Conservation (phyloP, 2,888 invertebrate genomes). For the Petrophora chlorosata region DNA sequence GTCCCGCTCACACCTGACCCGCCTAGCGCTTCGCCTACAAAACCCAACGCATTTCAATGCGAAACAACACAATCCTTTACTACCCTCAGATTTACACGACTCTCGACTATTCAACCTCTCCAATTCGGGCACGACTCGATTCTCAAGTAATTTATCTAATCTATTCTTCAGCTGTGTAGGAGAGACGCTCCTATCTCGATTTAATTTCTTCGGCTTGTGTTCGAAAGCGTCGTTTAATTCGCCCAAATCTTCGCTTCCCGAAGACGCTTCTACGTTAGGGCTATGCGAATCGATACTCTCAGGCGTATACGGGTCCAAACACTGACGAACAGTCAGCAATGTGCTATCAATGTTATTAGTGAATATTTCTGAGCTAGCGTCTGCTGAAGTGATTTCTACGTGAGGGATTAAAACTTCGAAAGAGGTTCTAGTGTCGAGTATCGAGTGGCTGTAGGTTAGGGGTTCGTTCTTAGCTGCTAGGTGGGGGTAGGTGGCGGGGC, state of each 20-base stretch:
- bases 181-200: constrained; percentile 79
- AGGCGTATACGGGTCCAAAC: constrained; percentile 91
- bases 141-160: constrained; percentile 75
- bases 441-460: constrained; percentile 39
- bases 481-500: constrained; percentile 32
- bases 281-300: constrained; percentile 91
- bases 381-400: constrained; percentile 81
- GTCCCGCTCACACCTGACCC: constrained; percentile 63
- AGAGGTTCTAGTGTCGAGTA: no score
- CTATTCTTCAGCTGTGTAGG: constrained; percentile 86
- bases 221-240: constrained; percentile 54
- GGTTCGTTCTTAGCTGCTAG: no score
- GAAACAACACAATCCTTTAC: constrained; percentile 69
- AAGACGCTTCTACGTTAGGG: constrained; percentile 80
- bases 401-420: no score
- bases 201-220: constrained; percentile 50
- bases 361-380: constrained; percentile 71
- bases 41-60: constrained; percentile 75
- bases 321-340: constrained; percentile 62
- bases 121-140: constrained; percentile 54
- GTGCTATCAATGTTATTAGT: constrained; percentile 82
- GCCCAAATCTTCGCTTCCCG: constrained; percentile 56
- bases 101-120: constrained; percentile 68
- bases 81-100: constrained; percentile 66
- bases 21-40: constrained; percentile 65